Base-by-base conservation (phyloP, 2,113 vertebrate species). In the Cynocephalus volans region DNA sequence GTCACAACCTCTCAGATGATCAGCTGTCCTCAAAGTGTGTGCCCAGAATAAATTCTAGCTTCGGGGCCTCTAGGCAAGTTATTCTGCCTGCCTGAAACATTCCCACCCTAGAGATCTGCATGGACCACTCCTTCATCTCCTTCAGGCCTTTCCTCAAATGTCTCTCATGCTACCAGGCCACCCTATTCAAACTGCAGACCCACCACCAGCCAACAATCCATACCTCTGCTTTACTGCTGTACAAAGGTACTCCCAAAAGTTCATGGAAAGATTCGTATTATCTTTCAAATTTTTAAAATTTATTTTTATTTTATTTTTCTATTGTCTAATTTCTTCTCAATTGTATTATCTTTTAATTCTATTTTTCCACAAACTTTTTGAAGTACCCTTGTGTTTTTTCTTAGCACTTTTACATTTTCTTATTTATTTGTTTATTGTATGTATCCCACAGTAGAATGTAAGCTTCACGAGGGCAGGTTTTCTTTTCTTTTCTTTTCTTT, bases 41-140 rank as follows among this genome's bases (percentile, higher is more conserved):
- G 48, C 81, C 79, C 64, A 90, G 76, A 96, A 88, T 72, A 94
- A 82, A 94, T 85, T 67, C 54, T 26, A 93, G 75, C 77, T 67
- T 88, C 62, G 70, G 82, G 72, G 48, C 7, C 45, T 88, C 56
- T 84, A 54, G 12, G 6, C 7, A 24, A 70, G 45, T 62, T 89
- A 28, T 14, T 97, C 36, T 14, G 23, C 92, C 24, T 77, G 54
- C 41, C 54, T 72, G 23, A 62, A 95, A 84, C 14, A 33, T 52
- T 69, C 33, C 10, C 41, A 10, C 33, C 2, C 82, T 45, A 54
- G 28, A 62, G 28, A 48, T 15, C 36, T 70, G 21, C 33, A 76
- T 28, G 31, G 36, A 60, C 60, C 60, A 76, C 56, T 81, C 24
- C 23, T 92, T 88, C 52, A 17, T 23, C 41, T 84, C 65, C 86